These are phyloP conservation scores for Mastigias papua DNA, from an alignment of 30 jellyfish, hydroid and myxozoan species.

Conservation along the genomic window DNA sequence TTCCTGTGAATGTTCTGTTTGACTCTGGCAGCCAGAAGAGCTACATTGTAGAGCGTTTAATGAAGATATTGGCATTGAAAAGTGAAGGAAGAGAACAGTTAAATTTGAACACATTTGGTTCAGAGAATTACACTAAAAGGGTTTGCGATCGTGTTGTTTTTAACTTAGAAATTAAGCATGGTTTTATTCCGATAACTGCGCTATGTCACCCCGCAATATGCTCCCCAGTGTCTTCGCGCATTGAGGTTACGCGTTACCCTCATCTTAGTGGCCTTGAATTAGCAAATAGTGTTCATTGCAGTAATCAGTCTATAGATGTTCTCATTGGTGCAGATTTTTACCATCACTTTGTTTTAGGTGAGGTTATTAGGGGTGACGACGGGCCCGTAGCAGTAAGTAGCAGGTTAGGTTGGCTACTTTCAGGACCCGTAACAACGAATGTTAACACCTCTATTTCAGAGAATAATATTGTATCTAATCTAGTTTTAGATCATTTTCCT, in stretches of 20 bases:
- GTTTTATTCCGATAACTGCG: not conserved
- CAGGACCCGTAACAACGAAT: not conserved
- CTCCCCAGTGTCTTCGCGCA: constrained; percentile 12
- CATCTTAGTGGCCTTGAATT: not conserved
- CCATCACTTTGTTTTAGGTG: constrained; percentile 18
- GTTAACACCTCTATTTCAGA: constrained; percentile 2
- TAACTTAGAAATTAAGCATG: constrained; percentile 24
- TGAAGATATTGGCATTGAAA: not conserved
- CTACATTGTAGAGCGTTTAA: constrained; percentile 6
- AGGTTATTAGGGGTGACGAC: constrained; percentile 30
- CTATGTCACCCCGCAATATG: not conserved
- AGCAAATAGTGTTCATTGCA: constrained; percentile 21
- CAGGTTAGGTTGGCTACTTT: constrained; percentile 46
- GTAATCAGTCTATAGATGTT: constrained; percentile 22
- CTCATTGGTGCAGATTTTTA: constrained; percentile 8
- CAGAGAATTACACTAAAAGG: constrained; percentile 1
- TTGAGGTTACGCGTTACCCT: not conserved
- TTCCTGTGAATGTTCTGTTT: not conserved
- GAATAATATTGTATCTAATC: not conserved
- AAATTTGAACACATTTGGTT: constrained; percentile 23
- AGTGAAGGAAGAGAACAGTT: not conserved
- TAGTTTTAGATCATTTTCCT: constrained; percentile 17
- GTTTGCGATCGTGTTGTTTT: constrained; percentile 8
- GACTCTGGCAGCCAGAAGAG: constrained; percentile 30
- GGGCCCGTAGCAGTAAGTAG: constrained; percentile 49